phyloP scores from a whole-genome alignment of 2,888 invertebrate species.

The Drosophila affinis region DNA sequence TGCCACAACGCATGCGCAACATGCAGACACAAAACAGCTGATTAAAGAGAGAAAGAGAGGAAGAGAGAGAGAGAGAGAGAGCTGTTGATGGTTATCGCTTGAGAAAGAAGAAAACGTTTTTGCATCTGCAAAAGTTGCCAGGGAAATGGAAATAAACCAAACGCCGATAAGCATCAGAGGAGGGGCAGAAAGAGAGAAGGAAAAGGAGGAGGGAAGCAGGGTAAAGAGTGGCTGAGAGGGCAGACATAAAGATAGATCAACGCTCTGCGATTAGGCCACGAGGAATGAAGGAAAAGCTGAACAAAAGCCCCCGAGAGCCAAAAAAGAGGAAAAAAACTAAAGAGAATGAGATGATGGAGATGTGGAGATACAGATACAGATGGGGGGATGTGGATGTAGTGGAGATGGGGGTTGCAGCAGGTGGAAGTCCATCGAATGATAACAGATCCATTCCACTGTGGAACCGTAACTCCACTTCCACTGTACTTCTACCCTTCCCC shows the following conservation, averaged over 20 bases:
- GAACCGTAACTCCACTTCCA: constrained; percentile 15
- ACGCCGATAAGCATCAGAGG: constrained; percentile 57
- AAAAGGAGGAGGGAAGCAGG: constrained; percentile 13
- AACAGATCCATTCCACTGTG: constrained; percentile 12
- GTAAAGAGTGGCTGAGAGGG: constrained; percentile 32
- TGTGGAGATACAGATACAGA: constrained; percentile 18
- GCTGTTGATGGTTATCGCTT: constrained; percentile 40
- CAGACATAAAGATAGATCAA: constrained; percentile 75
- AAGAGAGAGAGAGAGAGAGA: constrained; percentile 7
- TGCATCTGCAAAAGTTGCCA: constrained; percentile 71
- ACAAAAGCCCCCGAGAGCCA: constrained; percentile 57
- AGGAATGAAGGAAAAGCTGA: constrained; percentile 53
- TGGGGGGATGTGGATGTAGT: constrained; percentile 14
- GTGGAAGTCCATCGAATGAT: constrained; percentile 22
- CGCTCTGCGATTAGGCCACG: constrained; percentile 54
- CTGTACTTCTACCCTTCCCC: background rate
- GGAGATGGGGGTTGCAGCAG: constrained; percentile 7
- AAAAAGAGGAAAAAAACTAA: constrained; percentile 36
- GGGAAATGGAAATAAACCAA: constrained; percentile 77
- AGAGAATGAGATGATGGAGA: constrained; percentile 44
- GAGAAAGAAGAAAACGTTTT: constrained; percentile 61
- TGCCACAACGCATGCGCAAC: constrained; percentile 73
- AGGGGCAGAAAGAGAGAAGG: constrained; percentile 26
- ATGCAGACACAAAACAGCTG: constrained; percentile 67
- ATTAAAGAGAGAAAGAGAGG: constrained; percentile 38